These are phyloP conservation scores for Eugnorisma glareosa DNA, from an alignment of 2,888 invertebrate species.

Conservation along the genomic window DNA sequence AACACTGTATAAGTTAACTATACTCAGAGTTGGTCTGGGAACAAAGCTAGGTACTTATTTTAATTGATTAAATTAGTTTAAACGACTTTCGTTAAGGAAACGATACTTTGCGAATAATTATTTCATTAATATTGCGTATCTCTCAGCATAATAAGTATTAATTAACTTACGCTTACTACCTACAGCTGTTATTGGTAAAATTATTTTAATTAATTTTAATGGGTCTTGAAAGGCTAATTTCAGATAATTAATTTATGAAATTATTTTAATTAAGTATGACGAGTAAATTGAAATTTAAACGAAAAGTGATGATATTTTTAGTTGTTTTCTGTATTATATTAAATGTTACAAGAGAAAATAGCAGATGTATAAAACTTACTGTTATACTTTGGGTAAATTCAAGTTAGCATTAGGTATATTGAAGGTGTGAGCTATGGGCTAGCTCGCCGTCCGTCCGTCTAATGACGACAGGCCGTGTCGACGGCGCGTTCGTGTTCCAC, in stretches of 20 bases:
- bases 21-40: background rate
- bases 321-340: background rate
- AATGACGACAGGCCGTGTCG: no score
- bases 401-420: background rate
- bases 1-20: background rate
- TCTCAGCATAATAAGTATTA: no score
- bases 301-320: no score
- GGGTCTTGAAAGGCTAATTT: background rate
- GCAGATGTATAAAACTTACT: background rate
- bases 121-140: background rate
- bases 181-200: background rate
- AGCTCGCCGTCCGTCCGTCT: no score
- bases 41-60: background rate
- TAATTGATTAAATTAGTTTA: slow-evolving; percentile 17
- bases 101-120: background rate
- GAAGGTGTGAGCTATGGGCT: no score
- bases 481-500: no score
- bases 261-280: slow-evolving; percentile 30
- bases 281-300: background rate
- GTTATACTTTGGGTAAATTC: background rate
- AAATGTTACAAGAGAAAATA: background rate
- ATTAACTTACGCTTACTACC: background rate
- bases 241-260: slow-evolving; percentile 1
- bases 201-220: slow-evolving; percentile 19
- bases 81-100: background rate